A percentile compares a stretch with the other conserved stretches of the same genome.
These are phyloP conservation scores for Otus sunia DNA, from an alignment of 2,113 vertebrate species.

Conservation along the genomic window DNA sequence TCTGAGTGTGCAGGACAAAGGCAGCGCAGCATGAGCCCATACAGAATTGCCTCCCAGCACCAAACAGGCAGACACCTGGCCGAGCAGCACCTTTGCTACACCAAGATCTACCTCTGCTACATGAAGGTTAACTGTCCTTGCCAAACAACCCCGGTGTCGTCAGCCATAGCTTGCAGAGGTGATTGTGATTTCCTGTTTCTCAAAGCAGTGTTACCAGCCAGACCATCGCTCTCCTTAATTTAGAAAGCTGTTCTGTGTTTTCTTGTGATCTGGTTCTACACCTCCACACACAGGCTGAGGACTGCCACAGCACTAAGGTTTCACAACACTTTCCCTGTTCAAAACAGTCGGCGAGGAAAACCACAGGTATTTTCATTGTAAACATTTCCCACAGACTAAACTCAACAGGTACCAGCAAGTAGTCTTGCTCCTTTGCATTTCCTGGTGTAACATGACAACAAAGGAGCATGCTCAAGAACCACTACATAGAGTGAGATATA, in stretches of 20 bases:
- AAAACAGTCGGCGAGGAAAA: not conserved
- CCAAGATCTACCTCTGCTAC: not conserved
- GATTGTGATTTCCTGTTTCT: not conserved
- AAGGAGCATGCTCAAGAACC: not conserved
- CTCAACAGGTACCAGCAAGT: not conserved
- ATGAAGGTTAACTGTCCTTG: not conserved
- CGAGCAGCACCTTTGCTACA: not conserved
- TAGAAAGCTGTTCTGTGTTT: not conserved
- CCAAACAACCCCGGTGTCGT: rapidly evolving
- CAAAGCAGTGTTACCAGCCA: not conserved
- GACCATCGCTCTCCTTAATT: not conserved
- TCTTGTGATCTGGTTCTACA: not conserved
- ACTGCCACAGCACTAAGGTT: not conserved
- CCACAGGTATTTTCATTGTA: not conserved
- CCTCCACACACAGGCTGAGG: not conserved
- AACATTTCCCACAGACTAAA: not conserved
- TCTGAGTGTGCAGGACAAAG: not conserved
- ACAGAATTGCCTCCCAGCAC: not conserved
- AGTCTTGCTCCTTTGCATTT: not conserved
- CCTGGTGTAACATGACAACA: not conserved
- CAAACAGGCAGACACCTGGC: not conserved
- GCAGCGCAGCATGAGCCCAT: not conserved
- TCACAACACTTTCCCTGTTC: not conserved
- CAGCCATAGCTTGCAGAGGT: not conserved
- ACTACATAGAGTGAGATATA: not conserved